Evolutionary conservation across 2,888 invertebrate genomes (phyloP), one percentile per base, ranked within the genome.

Genomic region (Bellardia pandia): DNA sequence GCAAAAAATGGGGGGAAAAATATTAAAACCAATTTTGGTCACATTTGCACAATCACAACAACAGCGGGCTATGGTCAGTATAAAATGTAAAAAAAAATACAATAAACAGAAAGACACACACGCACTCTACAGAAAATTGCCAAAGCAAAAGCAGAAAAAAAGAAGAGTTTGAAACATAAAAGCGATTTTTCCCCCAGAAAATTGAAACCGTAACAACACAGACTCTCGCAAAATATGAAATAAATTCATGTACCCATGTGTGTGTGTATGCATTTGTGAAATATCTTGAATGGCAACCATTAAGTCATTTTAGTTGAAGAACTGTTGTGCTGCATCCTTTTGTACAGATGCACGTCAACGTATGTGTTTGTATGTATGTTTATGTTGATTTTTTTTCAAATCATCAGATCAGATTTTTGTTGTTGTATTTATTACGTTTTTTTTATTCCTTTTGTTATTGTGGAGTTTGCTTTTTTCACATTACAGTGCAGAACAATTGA

Each of bases 1-100:
- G 1, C 56, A 78, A 48, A 66, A 45, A 37, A 30, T 16, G 5
- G n/a, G 9, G 9, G n/a, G 40, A 56, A 64, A 11, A 62, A 83
- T 80, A 84, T 68, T 80, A 80, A 86, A 84, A 86, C 72, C 86
- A 84, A 86, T 86, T 86, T 84, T 77, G 83, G 86, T 86, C 75
- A 75, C 69, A 83, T 83, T 86, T 71, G 51, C 83, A 83, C 72
- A 86, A 76, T 78, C 68, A 62, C 58, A 68, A 74, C 75, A 71
- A 13, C 60, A 58, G 16, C 30, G 76, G 62, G n/a, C 42, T 71
- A 48, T 42, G 42, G 58, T n/a, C 58, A 66, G 48, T 11, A 45
- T 11, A 42, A 60, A 71, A 60, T n/a, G 3, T 14, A 16, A 62
- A 42, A 23, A 62, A 53, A 66, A 51, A 51, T 64, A 71, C 33